phyloP scores from a whole-genome alignment of 1,140 invertebrate species.

The Leptopilina boulardi region DNA sequence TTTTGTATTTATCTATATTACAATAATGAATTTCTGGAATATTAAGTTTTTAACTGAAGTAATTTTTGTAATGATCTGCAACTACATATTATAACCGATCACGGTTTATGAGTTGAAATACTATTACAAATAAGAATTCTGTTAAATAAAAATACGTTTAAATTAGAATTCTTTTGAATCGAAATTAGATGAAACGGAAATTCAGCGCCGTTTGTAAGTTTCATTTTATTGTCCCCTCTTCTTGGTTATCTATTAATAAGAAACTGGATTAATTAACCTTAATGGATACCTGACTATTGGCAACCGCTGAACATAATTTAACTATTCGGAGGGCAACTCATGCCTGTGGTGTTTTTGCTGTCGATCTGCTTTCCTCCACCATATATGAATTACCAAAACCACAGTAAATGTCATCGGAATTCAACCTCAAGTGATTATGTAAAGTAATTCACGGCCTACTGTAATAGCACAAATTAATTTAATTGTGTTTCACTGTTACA shows the following conservation, averaged over 20 bases:
- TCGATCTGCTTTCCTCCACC: not conserved
- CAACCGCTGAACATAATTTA: slow-evolving; percentile 62
- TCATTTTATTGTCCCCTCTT: not conserved
- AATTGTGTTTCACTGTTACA: not conserved
- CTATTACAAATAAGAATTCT: too few relatives aligned
- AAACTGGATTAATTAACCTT: slow-evolving; percentile 67
- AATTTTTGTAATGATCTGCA: too few relatives aligned
- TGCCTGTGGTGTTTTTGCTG: slow-evolving; percentile 21
- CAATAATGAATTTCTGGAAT: too few relatives aligned
- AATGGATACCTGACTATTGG: slow-evolving; percentile 67
- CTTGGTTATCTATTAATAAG: slow-evolving; percentile 55
- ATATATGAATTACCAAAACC: not conserved
- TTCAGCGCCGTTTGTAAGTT: too few relatives aligned
- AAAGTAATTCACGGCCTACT: not conserved
- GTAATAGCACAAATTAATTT: slow-evolving; percentile 6
- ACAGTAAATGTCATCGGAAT: not conserved
- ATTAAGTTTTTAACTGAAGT: too few relatives aligned
- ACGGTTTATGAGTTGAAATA: too few relatives aligned
- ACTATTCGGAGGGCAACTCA: slow-evolving; percentile 2
- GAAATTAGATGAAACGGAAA: too few relatives aligned
- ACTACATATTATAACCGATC: too few relatives aligned
- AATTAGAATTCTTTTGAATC: too few relatives aligned
- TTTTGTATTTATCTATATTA: too few relatives aligned
- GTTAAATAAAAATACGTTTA: too few relatives aligned
- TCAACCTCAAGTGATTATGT: not conserved